Evolutionary conservation across 2,113 vertebrate genomes (phyloP).

Genomic region (Otolemur garnettii): DNA sequence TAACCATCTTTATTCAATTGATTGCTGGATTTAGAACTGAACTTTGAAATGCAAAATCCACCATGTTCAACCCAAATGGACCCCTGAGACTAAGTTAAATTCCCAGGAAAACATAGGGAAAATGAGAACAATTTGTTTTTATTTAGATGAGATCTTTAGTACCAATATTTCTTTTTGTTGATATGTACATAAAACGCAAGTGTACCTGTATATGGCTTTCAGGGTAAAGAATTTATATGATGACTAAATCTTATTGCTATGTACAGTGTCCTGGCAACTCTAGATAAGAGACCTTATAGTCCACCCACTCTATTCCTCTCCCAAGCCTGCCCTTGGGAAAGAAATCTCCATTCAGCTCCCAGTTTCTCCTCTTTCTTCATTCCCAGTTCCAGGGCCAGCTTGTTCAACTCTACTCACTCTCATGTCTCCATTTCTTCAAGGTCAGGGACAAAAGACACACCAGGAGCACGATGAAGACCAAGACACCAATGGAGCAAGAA

Average conservation of each 20-base stretch:
- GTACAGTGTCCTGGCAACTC: neutral
- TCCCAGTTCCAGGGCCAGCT: neutral
- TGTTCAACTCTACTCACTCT: constrained; percentile 67
- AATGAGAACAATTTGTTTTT: neutral
- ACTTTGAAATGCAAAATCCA: neutral
- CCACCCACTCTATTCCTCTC: neutral
- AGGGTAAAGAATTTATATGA: neutral
- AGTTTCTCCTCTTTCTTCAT: neutral
- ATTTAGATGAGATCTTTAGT: neutral
- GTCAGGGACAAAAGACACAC: constrained; percentile 46
- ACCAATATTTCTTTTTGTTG: neutral
- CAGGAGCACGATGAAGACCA: constrained; percentile 59
- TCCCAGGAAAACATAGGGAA: neutral
- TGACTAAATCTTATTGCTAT: neutral
- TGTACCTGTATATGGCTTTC: neutral
- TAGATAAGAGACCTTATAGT: neutral
- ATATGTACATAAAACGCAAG: neutral
- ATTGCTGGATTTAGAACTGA: neutral
- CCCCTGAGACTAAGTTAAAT: neutral
- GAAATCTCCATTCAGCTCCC: neutral
- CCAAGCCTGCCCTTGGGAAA: neutral
- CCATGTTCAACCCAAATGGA: neutral
- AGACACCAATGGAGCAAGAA: neutral
- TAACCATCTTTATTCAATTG: neutral
- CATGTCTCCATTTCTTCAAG: constrained; percentile 68